These are phyloP conservation scores for Chloromyia formosa DNA, from an alignment of 2,888 invertebrate genomes.

Conservation along the genomic window DNA sequence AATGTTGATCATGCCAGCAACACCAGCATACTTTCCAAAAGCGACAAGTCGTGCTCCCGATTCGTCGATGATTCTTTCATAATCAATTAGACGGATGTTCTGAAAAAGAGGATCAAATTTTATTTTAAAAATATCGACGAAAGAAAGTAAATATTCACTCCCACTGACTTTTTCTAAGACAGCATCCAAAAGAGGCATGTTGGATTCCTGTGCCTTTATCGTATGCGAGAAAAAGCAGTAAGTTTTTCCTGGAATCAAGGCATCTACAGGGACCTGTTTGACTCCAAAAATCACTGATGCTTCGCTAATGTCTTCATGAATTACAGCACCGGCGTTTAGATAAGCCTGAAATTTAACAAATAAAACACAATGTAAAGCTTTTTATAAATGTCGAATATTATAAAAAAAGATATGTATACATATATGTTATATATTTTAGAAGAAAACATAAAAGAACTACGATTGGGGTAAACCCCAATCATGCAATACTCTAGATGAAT, in stretches of 20 bases:
- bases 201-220: slow-evolving; percentile 98
- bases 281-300: slow-evolving; percentile 97
- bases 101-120: slow-evolving; percentile 46
- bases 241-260: slow-evolving; percentile 93
- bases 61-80: slow-evolving; percentile 93
- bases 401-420: no score
- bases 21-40: slow-evolving; percentile 98
- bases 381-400: background rate
- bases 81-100: slow-evolving; percentile 95
- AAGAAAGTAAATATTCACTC: no score
- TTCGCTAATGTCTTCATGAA: slow-evolving; percentile 96
- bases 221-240: slow-evolving; percentile 99
- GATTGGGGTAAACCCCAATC: no score
- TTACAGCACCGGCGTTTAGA: slow-evolving; percentile 88
- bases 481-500: no score
- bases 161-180: slow-evolving; percentile 82
- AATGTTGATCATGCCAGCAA: slow-evolving; percentile 98
- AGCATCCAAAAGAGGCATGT: slow-evolving; percentile 97
- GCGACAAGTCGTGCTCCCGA: slow-evolving; percentile 93
- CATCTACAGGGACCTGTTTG: slow-evolving; percentile 84
- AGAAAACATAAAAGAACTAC: no score
- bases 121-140: slow-evolving; percentile 3
- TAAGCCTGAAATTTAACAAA: slow-evolving; percentile 77
- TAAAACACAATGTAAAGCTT: slow-evolving; percentile 8
- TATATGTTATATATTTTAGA: no score